phyloP scores from a whole-genome alignment of 2,888 invertebrate species.

The Operophtera brumata region DNA sequence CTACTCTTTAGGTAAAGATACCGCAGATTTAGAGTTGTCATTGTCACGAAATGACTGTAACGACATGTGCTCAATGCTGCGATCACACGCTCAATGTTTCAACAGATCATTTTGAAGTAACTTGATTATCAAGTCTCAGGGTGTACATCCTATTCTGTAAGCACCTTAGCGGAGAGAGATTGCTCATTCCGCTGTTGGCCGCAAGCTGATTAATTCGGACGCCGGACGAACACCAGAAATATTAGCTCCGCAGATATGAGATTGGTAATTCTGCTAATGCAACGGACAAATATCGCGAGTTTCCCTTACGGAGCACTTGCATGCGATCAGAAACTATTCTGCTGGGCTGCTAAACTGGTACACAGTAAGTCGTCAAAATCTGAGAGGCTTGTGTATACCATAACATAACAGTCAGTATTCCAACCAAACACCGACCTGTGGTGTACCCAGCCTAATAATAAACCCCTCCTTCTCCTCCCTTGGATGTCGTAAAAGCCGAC shows the following conservation, averaged over 20 bases:
- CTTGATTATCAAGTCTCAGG: no score
- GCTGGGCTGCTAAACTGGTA: constrained; percentile 13
- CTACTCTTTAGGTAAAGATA: no score
- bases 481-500: no score
- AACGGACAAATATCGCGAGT: constrained; percentile 71
- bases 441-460: no score
- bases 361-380: not conserved
- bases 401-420: no score
- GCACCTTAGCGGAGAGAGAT: constrained; percentile 32
- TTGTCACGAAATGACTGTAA: no score
- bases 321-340: constrained; percentile 48
- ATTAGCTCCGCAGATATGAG: constrained; percentile 72
- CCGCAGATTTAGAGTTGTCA: no score
- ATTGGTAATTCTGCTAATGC: constrained; percentile 80
- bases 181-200: constrained; percentile 51
- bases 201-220: constrained; percentile 74
- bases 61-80: no score
- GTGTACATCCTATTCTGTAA: not conserved
- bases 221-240: constrained; percentile 69
- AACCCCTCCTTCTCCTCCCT: no score
- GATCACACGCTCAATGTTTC: no score
- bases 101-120: no score
- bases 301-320: constrained; percentile 54
- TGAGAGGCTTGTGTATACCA: not conserved
- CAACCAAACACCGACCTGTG: no score